Conservation (phyloP, 2,113 vertebrate species). For the Lamprotornis superbus region DNA sequence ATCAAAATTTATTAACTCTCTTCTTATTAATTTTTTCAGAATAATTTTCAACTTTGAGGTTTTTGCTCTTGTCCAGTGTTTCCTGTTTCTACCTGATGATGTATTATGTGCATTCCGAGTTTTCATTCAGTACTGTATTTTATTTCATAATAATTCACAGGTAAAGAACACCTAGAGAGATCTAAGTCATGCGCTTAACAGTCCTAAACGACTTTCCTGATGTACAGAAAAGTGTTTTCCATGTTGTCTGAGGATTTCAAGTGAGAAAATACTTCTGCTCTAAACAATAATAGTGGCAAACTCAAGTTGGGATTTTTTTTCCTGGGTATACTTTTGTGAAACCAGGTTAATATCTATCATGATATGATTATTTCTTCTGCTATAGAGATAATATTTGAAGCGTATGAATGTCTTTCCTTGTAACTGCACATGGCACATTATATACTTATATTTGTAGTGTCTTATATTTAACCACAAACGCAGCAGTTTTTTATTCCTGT, state of each 20-base stretch:
- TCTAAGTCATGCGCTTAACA: not conserved
- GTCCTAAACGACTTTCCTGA: not conserved
- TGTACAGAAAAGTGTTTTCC: not conserved
- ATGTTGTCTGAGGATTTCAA: not conserved
- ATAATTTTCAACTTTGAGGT: not conserved
- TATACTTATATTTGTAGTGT: not conserved
- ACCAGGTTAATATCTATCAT: not conserved
- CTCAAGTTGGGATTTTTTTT: not conserved
- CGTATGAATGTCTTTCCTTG: not conserved
- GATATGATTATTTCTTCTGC: not conserved
- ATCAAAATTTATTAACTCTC: not conserved
- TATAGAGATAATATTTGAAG: not conserved
- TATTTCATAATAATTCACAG: not conserved
- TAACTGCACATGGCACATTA: fast-evolving
- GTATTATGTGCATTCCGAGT: not conserved
- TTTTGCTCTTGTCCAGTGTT: not conserved
- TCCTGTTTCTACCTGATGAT: not conserved
- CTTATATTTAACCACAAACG: not conserved
- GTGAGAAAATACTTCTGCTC: not conserved
- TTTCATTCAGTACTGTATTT: not conserved
- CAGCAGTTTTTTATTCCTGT: not conserved
- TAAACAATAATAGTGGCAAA: not conserved
- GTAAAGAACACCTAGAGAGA: not conserved
- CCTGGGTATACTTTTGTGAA: not conserved
- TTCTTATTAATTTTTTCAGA: not conserved